Evolutionary conservation across 2,113 vertebrate species (phyloP).

Genomic region (Verasper variegatus): DNA sequence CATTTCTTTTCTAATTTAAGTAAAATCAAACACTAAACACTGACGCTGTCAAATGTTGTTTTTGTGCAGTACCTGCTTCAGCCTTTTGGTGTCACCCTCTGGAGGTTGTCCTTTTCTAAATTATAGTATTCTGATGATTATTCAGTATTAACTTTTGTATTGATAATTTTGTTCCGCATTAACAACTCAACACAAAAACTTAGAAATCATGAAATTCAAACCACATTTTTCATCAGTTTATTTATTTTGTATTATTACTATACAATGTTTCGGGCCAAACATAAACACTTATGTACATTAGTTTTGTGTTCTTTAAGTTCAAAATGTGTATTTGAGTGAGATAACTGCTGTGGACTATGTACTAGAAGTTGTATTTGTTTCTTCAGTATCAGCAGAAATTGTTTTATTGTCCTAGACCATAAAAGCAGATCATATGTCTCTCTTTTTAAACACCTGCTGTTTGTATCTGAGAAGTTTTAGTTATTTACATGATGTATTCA

Average conservation of each 20-base stretch:
- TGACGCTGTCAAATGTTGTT: background rate
- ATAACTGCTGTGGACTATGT: background rate
- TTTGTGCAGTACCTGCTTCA: background rate
- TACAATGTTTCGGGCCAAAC: background rate
- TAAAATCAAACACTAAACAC: conserved; percentile 34
- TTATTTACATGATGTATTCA: background rate
- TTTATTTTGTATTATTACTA: background rate
- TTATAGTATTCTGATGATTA: background rate
- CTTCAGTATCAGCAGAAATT: conserved; percentile 26
- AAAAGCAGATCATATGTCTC: background rate
- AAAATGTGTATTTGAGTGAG: background rate
- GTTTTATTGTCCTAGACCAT: conserved; percentile 10
- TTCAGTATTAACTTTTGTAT: background rate
- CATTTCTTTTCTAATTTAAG: conserved; percentile 27
- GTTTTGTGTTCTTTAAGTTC: background rate
- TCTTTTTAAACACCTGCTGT: conserved; percentile 1
- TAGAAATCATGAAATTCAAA: background rate
- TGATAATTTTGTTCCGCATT: background rate
- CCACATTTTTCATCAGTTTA: too few species aligned
- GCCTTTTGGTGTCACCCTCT: background rate
- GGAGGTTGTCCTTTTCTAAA: too few species aligned
- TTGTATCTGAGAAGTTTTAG: background rate
- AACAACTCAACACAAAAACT: background rate
- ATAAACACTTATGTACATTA: background rate
- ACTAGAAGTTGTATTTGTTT: conserved; percentile 13